A percentile compares a stretch with the other conserved stretches of the same genome.
Conservation (phyloP, 2,113 vertebrate species). For the Dicerorhinus sumatrensis region DNA sequence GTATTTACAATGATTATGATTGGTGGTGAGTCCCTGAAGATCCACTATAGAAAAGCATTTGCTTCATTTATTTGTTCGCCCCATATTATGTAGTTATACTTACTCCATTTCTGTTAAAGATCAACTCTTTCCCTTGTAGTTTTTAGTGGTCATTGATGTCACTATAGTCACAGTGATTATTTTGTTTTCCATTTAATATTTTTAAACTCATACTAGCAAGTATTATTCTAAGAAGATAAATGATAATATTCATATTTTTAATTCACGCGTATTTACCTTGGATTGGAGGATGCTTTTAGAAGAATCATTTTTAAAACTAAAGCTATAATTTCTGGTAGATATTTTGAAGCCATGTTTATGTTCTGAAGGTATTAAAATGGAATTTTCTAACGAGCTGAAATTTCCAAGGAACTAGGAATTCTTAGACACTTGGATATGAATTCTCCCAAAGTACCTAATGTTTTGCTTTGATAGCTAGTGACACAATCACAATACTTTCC, state of each 20-base stretch:
- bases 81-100: background rate
- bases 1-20: background rate
- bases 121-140: background rate
- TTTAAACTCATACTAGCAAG: background rate
- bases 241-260: background rate
- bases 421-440: background rate
- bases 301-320: background rate
- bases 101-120: background rate
- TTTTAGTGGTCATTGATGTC: background rate
- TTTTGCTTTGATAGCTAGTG: background rate
- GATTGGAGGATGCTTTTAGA: background rate
- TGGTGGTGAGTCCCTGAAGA: background rate
- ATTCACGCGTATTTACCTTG: background rate
- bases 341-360: slow-evolving; percentile 1
- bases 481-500: background rate
- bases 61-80: background rate
- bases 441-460: background rate
- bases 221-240: background rate
- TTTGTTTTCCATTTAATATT: slow-evolving; percentile 28
- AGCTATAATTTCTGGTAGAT: background rate
- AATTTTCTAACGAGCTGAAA: background rate
- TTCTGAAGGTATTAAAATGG: background rate
- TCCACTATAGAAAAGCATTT: background rate
- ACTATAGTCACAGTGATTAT: background rate
- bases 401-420: background rate